Evolutionary conservation across 2,888 invertebrate genomes (phyloP).

Genomic region (Acrocyrtus sp.): DNA sequence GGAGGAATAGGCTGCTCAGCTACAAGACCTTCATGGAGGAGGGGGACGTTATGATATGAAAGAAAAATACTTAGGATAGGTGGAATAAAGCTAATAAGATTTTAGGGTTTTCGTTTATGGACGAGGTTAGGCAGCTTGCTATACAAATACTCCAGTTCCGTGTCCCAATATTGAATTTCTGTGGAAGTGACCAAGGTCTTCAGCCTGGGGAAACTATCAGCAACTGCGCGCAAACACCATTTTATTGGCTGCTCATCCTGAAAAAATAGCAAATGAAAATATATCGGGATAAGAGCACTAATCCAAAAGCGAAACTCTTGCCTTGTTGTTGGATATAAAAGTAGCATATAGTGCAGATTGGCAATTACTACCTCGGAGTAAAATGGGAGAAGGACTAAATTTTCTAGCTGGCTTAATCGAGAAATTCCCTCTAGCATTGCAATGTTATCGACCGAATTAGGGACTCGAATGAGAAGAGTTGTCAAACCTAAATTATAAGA

Average conservation of each 20-base stretch:
- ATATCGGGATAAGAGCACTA: neutral
- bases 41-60: too few species aligned
- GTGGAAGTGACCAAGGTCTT: constrained; percentile 25
- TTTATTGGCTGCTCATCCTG: constrained; percentile 28
- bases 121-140: constrained; percentile 29
- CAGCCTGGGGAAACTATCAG: constrained; percentile 37
- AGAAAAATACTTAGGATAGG: too few species aligned
- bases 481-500: constrained; percentile 38
- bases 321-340: neutral
- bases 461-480: constrained; percentile 42
- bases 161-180: constrained; percentile 23
- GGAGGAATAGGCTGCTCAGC: too few species aligned
- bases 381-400: constrained; percentile 45
- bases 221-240: constrained; percentile 52
- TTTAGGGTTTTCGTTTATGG: neutral
- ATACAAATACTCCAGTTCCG: constrained; percentile 24
- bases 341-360: neutral
- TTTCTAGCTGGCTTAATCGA: constrained; percentile 25
- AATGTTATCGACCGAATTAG: constrained; percentile 34
- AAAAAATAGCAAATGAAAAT: neutral
- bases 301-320: neutral
- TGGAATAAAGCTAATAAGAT: too few species aligned
- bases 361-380: constrained; percentile 7
- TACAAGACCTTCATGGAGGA: too few species aligned
- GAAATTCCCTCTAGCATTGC: constrained; percentile 49